Base-by-base conservation (phyloP, 2,888 invertebrate genomes). In the Trachelus iudaicus region DNA sequence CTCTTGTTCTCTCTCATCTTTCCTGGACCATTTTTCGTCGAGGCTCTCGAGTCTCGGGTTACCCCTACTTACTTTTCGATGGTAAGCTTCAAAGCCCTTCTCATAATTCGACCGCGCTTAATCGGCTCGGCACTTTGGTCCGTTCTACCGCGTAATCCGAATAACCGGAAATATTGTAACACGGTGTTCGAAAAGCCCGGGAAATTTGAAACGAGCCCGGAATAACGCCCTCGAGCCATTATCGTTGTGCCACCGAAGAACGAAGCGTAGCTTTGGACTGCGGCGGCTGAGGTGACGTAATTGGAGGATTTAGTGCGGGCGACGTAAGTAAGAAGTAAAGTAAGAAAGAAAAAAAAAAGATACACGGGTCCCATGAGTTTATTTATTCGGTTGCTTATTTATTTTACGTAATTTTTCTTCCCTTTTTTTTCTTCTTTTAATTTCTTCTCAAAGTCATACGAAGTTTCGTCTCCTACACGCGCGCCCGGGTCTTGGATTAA, bases 1-100 rank as follows among this genome's bases (percentile, higher is more conserved):
- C 23, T 71, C 34, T 37, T 68, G 4, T 31, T 30, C n/a, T 4
- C 37, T 37, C 35, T 12, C 35, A 12, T 40, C 40, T 40, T 15
- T 76, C 77, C 79, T 6, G 56, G 9, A 56, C 56, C 23, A 56
- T 23, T 56, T 6, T 23, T 79, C 77, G 76, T 78, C n/a, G 73
- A 68, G 6, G 1, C 56, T 23, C 56, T 56, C 56, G 56, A 56
- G 56, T 56, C 56, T 56, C 56, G 23, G 56, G 23, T 56, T 56
- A 56, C 56, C 23, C 23, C 15, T 9, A 56, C 56, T 56, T 15
- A 9, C 23, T 9, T 56, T 9, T 23, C 31, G 31, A 56, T 9
- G 56, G 15, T 23, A 56, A 56, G 23, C 56, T 23, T 9, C 56
- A 30, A 31, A 34, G 33, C 4, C 30, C 23, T 34, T 71, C 69